Evolutionary conservation across 2,888 invertebrate species (phyloP).

Genomic region (Xanthorhoe spadicearia): DNA sequence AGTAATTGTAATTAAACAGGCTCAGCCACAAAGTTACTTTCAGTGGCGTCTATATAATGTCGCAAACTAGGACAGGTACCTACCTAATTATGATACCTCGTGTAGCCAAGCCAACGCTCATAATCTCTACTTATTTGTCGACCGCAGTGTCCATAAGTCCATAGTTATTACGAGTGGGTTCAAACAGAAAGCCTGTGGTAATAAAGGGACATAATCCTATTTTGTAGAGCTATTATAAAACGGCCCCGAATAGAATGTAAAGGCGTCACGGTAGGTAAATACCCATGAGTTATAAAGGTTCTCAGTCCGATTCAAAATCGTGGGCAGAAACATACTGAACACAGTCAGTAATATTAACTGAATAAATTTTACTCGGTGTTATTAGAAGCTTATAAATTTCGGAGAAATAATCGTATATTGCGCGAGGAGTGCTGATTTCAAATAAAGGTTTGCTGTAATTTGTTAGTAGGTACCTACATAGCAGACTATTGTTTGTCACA

Average conservation of each 20-base stretch:
- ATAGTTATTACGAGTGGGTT: slow-evolving; percentile 38
- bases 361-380: slow-evolving; percentile 20
- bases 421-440: not conserved
- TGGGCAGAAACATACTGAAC: slow-evolving; percentile 17
- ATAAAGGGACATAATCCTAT: slow-evolving; percentile 48
- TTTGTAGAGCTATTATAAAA: slow-evolving; percentile 50
- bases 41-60: not conserved
- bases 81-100: slow-evolving; percentile 7
- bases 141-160: slow-evolving; percentile 34
- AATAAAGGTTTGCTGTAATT: not conserved
- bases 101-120: slow-evolving; percentile 14
- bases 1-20: not conserved
- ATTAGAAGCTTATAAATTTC: slow-evolving; percentile 9
- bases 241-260: slow-evolving; percentile 44
- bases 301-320: slow-evolving; percentile 33
- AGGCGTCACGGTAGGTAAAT: slow-evolving; percentile 36
- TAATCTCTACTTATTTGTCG: slow-evolving; percentile 40
- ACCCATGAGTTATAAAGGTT: slow-evolving; percentile 37
- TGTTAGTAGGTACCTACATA: too few relatives aligned
- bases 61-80: slow-evolving; percentile 6
- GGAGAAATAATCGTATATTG: not conserved
- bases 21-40: not conserved
- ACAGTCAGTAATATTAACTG: slow-evolving; percentile 14
- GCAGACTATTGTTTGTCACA: not conserved
- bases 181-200: slow-evolving; percentile 43